A percentile compares a stretch with the other conserved stretches of the same genome.
Evolutionary conservation across 2,113 vertebrate species (phyloP).

Genomic region (Gasterosteus nipponicus): DNA sequence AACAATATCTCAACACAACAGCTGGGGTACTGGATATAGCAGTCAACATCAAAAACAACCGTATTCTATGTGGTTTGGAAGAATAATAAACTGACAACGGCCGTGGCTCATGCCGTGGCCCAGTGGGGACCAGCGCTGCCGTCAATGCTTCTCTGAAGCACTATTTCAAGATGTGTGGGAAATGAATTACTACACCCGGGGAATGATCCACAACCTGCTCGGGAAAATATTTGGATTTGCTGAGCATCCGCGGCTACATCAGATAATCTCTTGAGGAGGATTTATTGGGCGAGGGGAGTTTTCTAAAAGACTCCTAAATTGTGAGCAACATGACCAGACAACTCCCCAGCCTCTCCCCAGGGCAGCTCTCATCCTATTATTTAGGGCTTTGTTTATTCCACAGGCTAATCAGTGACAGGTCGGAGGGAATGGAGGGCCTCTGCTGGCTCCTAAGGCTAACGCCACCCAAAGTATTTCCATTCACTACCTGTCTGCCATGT

Average conservation of each 20-base stretch:
- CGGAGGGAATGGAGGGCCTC: slow-evolving; percentile 54
- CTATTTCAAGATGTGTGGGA: slow-evolving; percentile 62
- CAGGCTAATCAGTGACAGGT: slow-evolving; percentile 79
- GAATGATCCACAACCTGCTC: slow-evolving; percentile 80
- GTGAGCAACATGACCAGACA: slow-evolving; percentile 79
- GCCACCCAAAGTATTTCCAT: slow-evolving; percentile 66
- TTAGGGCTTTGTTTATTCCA: slow-evolving; percentile 81
- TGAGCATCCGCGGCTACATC: slow-evolving; percentile 77
- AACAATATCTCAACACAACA: slow-evolving; percentile 71
- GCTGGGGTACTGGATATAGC: slow-evolving; percentile 53
- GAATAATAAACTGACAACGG: slow-evolving; percentile 70
- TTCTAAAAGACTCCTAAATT: slow-evolving; percentile 81
- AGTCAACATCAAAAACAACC: slow-evolving; percentile 68
- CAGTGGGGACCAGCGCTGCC: slow-evolving; percentile 62
- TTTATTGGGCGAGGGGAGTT: slow-evolving; percentile 80
- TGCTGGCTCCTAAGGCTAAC: slow-evolving; percentile 58
- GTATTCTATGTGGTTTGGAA: slow-evolving; percentile 59
- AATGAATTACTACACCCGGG: slow-evolving; percentile 74
- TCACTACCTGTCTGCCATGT: slow-evolving; percentile 64
- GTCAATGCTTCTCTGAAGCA: slow-evolving; percentile 69
- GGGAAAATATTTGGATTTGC: slow-evolving; percentile 84
- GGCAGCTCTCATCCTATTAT: slow-evolving; percentile 77
- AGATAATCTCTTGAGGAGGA: slow-evolving; percentile 80
- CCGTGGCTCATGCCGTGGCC: slow-evolving; percentile 57
- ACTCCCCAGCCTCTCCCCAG: slow-evolving; percentile 71